Base-by-base conservation (phyloP, 2,797 vertebrate species). In the Geotrypetes seraphini region DNA sequence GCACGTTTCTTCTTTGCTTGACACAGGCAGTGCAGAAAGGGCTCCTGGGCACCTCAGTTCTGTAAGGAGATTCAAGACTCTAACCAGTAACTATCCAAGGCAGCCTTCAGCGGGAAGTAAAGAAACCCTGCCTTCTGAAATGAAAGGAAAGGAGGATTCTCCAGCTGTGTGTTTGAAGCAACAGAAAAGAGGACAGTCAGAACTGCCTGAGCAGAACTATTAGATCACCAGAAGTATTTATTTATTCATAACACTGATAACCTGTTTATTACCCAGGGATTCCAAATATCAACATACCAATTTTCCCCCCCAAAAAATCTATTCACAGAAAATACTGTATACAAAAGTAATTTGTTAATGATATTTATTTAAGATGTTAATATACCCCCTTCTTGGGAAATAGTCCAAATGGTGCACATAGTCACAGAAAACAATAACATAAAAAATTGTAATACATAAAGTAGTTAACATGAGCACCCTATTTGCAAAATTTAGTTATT, bases 1-100 rank as follows among this genome's bases (percentile, higher is more conserved):
- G 47, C 29, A 47, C 19, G 31, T 35, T 7, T 35, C 36, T 33
- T 11, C 46, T 7, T 9, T 31, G 36, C 22, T 42, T 52, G 47
- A 28, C 31, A 34, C 28, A 28, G 33, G 47, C 29, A 44, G 20
- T 4, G 33, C 31, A 10, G 34, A 21, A 36, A 42, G 34, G 2
- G 20, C 26, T 20, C 30, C 28, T 34, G 15, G 16, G 20, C 38
- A 33, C 15, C 22, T 32, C 32, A 22, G 0, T 23, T 35, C 23
- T 0, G 2, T 0, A 3, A 20, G 2, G 7, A 7, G 12, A 14
- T 28, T 20, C 1, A 4, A 40, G 27, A 22, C 2, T 0, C 19
- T 19, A 16, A 3, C 21, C 25, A 7, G 22, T 36, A 42, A 22
- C 12, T 26, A 26, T 30, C 19, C 22, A 41, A 19, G 25, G 22